Base-by-base conservation (phyloP, 2,797 vertebrate species). In the Manis crassicaudata region DNA sequence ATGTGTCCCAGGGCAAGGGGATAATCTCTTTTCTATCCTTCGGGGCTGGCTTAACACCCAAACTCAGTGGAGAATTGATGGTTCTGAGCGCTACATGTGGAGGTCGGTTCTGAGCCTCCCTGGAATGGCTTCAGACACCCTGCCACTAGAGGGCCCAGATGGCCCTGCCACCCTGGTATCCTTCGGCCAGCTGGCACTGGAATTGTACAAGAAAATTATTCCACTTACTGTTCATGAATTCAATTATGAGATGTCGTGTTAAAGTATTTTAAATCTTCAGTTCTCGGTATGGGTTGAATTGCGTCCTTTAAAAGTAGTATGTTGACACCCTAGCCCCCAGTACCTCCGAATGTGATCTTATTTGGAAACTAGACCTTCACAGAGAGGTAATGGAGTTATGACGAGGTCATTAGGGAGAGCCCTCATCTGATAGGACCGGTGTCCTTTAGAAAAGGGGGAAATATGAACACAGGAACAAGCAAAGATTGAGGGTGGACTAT, bases 251-350 rank as follows among this genome's bases (percentile, higher is more conserved):
- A 95, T 58, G 4, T 20, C 43, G 32, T 12, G 32, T 72, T 81
- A 93, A 95, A 92, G 17, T 40, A 81, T 77, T 87, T 87, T 46
- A 63, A 81, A 65, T 79, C 83, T 87, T 80, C 29, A 21, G 70
- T 79, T 62, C 46, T 86, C 87, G 82, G 73, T 73, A 54, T 23
- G 63, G 18, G 7, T 79, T 95, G 50, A 77, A 37, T 20, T 16
- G 32, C 46, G 27, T 37, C 79, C 67, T 88, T 52, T 79, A 70
- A 95, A 94, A 76, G 18, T 46, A 16, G 6, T 7, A 54, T 12
- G 6, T 72, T 56, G 75, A 95, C 0, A 0, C 83, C 35, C 56
- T 77, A 62, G 82, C 20, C n/a, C 46, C 20, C 16, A 46, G 32
- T 23, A 58, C 58, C 50, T 86, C 68, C 14, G 86, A 94, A 92